Base-by-base conservation (phyloP, 2,888 invertebrate genomes). In the Hirtodrosophila cameraria region DNA sequence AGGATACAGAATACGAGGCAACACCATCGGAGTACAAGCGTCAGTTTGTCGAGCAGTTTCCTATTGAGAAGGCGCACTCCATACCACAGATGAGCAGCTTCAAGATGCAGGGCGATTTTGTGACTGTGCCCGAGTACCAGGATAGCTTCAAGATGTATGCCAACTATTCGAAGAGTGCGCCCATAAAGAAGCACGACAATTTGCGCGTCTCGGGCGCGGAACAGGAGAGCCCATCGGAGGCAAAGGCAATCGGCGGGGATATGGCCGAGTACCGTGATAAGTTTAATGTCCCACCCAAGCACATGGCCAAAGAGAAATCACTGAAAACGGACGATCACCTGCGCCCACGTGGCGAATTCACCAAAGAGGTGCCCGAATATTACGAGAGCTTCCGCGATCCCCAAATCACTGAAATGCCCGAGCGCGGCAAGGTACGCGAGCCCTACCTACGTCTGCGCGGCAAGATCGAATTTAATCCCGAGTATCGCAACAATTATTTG, bases 401-500 rank as follows among this genome's bases (percentile, higher is more conserved):
- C 1, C 84, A 91, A 12, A 75, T 90, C 8, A 90, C 85, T 45
- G 83, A 88, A 35, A 82, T 89, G 71, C 91, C 91, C n/a, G 91
- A 91, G 66, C 86, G 88, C 6, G 90, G 89, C 6, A 91, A 90
- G 71, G 88, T 89, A 15, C 85, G 89, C 0, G 89, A 90, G 33
- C 88, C 91, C 2, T 89, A 86, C 16, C 70, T 91, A n/a, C 87
- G 88, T 0, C 79, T 91, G 7, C 88, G 87, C 41, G 91, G 90
- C n/a, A 90, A 90, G 68, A 85, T 90, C 52, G 91, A 91, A 74
- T 91, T 91, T 67, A 90, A 90, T 78, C 90, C 91, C 0, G 91
- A 91, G 63, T 91, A 91, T 61, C 82, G 89, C 23, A 90, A 89
- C 42, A 89, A 87, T 15, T 91, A 89, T 57, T 64, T 88, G 38